Percentiles rank a stretch among this genome's conserved stretches.
phyloP scores from a whole-genome alignment of 1,140 invertebrate species.

The Bicyclus anynana region DNA sequence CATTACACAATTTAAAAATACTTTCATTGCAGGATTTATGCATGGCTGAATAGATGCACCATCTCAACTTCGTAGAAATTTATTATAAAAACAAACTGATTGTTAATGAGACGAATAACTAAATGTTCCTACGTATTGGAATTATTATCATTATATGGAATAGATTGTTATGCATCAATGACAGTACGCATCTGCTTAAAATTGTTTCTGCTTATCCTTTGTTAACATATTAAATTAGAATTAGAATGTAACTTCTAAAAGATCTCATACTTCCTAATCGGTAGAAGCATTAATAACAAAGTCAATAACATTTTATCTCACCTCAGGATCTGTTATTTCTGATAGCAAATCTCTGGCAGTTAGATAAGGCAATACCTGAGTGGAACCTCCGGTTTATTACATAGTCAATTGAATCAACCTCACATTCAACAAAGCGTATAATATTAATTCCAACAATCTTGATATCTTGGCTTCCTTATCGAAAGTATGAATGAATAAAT shows the following conservation, averaged over 20 bases:
- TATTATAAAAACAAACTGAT: conserved; percentile 9
- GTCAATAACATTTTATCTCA: conserved; percentile 8
- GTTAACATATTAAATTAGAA: neutral
- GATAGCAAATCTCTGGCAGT: conserved; percentile 23
- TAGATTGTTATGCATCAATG: neutral
- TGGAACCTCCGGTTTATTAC: conserved; percentile 28
- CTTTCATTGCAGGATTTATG: conserved; percentile 7
- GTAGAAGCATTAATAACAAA: neutral
- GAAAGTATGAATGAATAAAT: conserved; percentile 32
- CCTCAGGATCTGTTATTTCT: conserved; percentile 14
- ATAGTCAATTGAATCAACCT: conserved; percentile 34
- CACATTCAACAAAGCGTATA: conserved; percentile 33
- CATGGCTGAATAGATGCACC: conserved; percentile 7
- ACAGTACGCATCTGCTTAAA: neutral
- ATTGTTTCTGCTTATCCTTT: neutral
- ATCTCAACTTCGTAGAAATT: conserved; percentile 6
- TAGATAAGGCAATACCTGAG: conserved; percentile 18
- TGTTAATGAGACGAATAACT: conserved; percentile 7
- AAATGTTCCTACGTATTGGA: neutral
- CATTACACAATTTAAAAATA: conserved; percentile 3
- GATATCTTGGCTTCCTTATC: conserved; percentile 31
- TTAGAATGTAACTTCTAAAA: neutral
- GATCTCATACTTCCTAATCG: neutral
- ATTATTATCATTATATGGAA: neutral
- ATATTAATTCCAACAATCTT: conserved; percentile 33